These are phyloP conservation scores for Coptodon bakossiorum DNA, from an alignment of 2,113 vertebrate species.

Conservation along the genomic window DNA sequence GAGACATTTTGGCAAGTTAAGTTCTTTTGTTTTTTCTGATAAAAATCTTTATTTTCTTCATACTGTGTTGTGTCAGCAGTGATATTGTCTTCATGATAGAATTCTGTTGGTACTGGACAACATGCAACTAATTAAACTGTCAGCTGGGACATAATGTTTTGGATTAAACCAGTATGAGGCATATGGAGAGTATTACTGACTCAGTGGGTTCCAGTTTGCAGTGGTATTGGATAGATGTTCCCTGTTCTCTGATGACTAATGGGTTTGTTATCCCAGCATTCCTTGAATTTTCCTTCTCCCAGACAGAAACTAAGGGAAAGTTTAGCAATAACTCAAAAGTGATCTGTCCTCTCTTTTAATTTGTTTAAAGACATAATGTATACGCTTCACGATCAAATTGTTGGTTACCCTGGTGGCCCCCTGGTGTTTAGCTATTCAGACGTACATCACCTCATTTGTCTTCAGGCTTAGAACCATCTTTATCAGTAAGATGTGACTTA, in stretches of 20 bases:
- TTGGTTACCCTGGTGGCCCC: background rate
- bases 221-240: conserved; percentile 24
- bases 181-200: conserved; percentile 48
- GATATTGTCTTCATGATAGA: background rate
- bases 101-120: conserved; percentile 11
- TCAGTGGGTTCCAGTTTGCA: conserved; percentile 38
- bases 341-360: background rate
- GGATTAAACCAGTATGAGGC: conserved; percentile 20
- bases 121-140: conserved; percentile 27
- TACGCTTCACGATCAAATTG: background rate
- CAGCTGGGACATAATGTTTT: conserved; percentile 29
- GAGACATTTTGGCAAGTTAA: background rate
- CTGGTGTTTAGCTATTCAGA: background rate
- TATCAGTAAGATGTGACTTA: background rate
- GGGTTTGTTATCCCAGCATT: conserved; percentile 40
- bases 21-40: background rate
- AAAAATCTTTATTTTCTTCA: background rate
- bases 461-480: background rate
- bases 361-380: background rate
- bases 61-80: background rate
- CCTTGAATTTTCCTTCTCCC: conserved; percentile 21
- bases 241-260: conserved; percentile 30
- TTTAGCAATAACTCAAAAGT: background rate
- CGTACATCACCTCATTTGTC: background rate
- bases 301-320: background rate